Percentiles rank a stretch among this genome's conserved stretches.
Conservation (phyloP, 2,888 invertebrate species). For the Frankliniella intonsa region DNA sequence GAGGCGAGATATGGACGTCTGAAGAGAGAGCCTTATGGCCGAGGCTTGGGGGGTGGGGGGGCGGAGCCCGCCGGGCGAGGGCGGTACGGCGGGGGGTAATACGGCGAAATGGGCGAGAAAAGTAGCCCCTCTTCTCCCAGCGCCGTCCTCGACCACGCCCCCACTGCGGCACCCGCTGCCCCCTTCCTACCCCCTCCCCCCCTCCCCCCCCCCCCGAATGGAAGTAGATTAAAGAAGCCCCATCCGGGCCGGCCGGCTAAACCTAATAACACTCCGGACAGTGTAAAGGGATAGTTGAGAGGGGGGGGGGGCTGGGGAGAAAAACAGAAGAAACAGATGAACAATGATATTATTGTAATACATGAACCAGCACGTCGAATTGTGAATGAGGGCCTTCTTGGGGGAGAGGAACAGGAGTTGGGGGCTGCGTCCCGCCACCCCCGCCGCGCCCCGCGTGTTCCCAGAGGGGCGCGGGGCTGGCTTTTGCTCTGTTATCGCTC, state of each 20-base stretch:
- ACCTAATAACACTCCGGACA: too few relatives aligned
- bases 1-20: conserved; percentile 6
- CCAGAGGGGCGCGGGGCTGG: not conserved
- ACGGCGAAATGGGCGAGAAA: conserved; percentile 6
- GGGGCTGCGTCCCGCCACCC: not conserved
- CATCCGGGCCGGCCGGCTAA: too few relatives aligned
- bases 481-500: not conserved
- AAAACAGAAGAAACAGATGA: too few relatives aligned
- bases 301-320: too few relatives aligned
- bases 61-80: not conserved
- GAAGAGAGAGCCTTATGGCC: not conserved
- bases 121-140: not conserved
- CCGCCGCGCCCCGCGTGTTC: not conserved
- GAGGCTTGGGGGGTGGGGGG: too few relatives aligned
- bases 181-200: too few relatives aligned
- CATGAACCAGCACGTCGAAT: not conserved
- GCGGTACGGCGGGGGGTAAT: not conserved
- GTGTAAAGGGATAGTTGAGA: too few relatives aligned
- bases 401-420: not conserved
- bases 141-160: too few relatives aligned
- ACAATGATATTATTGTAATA: too few relatives aligned
- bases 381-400: not conserved
- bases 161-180: too few relatives aligned
- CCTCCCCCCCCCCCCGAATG: too few relatives aligned
- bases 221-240: too few relatives aligned